Evolutionary conservation across 2,888 invertebrate species (phyloP).

Genomic region (Drosophila kuntzei): DNA sequence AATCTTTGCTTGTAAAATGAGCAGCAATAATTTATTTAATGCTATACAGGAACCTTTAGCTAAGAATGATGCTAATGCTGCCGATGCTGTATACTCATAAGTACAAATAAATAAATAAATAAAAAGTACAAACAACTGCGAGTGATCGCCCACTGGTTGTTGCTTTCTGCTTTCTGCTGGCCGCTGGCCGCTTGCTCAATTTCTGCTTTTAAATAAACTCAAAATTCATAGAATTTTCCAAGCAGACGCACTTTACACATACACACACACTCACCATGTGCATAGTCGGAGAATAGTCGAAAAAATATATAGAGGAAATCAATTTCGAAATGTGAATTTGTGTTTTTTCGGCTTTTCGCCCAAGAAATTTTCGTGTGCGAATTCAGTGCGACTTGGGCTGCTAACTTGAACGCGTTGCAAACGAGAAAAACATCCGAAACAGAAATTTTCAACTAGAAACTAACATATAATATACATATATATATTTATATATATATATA

Average conservation of each 20-base stretch:
- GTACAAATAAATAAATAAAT: slow-evolving; percentile 58
- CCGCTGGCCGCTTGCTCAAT: slow-evolving; percentile 66
- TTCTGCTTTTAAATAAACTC: slow-evolving; percentile 73
- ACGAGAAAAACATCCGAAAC: slow-evolving; percentile 79
- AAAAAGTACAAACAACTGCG: slow-evolving; percentile 58
- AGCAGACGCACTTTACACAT: slow-evolving; percentile 79
- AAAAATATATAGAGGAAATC: slow-evolving; percentile 45
- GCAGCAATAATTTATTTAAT: slow-evolving; percentile 40
- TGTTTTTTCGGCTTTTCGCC: slow-evolving; percentile 71
- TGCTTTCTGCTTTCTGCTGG: no score
- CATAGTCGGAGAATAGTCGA: slow-evolving; percentile 21
- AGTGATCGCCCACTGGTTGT: slow-evolving; percentile 54
- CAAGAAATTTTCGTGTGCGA: slow-evolving; percentile 80
- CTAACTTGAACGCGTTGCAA: slow-evolving; percentile 86
- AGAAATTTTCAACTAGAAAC: slow-evolving; percentile 75
- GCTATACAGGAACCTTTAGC: slow-evolving; percentile 8
- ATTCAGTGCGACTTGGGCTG: slow-evolving; percentile 86
- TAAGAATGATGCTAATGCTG: slow-evolving; percentile 8
- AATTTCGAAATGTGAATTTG: slow-evolving; percentile 74
- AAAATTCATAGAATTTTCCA: slow-evolving; percentile 80
- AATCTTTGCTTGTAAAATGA: not conserved
- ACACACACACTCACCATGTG: slow-evolving; percentile 23
- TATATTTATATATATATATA: slow-evolving; percentile 41
- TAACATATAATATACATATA: slow-evolving; percentile 60
- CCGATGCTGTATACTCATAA: slow-evolving; percentile 26